These are phyloP conservation scores for Hydractinia echinata DNA, from an alignment of 30 jellyfish, hydroid and myxozoan species.

Conservation along the genomic window DNA sequence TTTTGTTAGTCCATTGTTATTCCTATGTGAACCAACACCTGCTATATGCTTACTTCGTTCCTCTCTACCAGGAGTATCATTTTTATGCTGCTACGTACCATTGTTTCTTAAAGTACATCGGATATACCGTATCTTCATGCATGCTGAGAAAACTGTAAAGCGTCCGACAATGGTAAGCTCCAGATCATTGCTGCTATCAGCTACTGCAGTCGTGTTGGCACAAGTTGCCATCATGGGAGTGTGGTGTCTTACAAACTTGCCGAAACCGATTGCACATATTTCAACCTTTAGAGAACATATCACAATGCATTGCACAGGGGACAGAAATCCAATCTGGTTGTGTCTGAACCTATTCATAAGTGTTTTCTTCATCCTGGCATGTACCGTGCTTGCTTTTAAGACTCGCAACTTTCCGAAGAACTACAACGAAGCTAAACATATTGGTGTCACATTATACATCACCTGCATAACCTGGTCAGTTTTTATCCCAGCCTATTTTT, in stretches of 20 bases:
- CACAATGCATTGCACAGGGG: constrained; percentile 14
- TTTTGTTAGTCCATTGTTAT: constrained; percentile 46
- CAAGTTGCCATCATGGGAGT: constrained; percentile 46
- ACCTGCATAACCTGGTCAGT: too few species aligned
- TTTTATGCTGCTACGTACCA: constrained; percentile 4
- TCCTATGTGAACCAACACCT: constrained; percentile 41
- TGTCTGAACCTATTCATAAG: too few species aligned
- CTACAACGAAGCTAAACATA: too few species aligned
- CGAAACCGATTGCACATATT: constrained; percentile 18
- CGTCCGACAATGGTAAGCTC: constrained; percentile 62
- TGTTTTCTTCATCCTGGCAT: too few species aligned
- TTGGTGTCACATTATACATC: too few species aligned
- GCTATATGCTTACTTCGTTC: constrained; percentile 45
- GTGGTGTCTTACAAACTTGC: constrained; percentile 40
- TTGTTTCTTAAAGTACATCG: constrained; percentile 40
- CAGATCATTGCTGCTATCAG: constrained; percentile 36
- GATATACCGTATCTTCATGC: constrained; percentile 50
- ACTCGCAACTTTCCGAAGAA: too few species aligned
- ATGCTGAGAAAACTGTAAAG: constrained; percentile 44
- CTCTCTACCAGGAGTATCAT: constrained; percentile 58
- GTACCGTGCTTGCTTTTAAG: too few species aligned
- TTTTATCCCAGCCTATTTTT: too few species aligned
- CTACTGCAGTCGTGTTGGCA: constrained; percentile 36
- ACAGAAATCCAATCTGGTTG: too few species aligned
- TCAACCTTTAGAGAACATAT: constrained; percentile 3